These are phyloP conservation scores for Sprattus sprattus DNA, from an alignment of 2,113 vertebrate species.

Conservation along the genomic window DNA sequence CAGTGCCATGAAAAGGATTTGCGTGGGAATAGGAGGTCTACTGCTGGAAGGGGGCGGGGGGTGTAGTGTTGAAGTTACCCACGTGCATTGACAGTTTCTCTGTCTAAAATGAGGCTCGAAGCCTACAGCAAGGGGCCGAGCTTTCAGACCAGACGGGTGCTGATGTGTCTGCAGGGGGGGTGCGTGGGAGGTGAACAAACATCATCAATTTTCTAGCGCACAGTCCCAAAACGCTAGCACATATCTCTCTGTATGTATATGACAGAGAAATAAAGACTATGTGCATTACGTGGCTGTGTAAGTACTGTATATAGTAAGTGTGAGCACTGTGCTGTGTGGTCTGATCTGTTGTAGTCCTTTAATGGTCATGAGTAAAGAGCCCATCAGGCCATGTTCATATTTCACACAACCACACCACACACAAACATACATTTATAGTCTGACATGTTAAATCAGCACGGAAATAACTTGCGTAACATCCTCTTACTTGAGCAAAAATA, in stretches of 20 bases:
- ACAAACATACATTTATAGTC: too few species aligned
- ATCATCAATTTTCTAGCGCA: not conserved
- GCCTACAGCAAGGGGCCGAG: constrained; percentile 19
- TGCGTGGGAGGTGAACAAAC: constrained; percentile 14
- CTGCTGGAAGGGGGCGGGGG: not conserved
- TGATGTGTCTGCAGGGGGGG: constrained; percentile 29
- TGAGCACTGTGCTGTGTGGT: not conserved
- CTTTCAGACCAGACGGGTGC: constrained; percentile 29
- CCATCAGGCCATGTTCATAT: not conserved
- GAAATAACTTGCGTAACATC: not conserved
- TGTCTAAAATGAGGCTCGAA: constrained; percentile 25
- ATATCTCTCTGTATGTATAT: not conserved
- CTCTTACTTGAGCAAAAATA: too few species aligned
- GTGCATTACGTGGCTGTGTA: not conserved
- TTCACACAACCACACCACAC: too few species aligned
- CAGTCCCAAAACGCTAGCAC: not conserved
- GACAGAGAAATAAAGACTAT: not conserved
- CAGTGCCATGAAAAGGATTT: not conserved
- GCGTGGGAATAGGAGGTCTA: not conserved
- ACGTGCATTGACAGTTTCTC: constrained; percentile 1
- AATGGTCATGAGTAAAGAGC: not conserved
- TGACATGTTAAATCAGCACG: not conserved
- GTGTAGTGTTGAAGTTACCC: not conserved
- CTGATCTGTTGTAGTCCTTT: not conserved
- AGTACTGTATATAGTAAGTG: not conserved